A percentile compares a stretch with the other conserved stretches of the same genome.
Conservation (phyloP, 2,113 vertebrate genomes). For the Salvelinus fontinalis region DNA sequence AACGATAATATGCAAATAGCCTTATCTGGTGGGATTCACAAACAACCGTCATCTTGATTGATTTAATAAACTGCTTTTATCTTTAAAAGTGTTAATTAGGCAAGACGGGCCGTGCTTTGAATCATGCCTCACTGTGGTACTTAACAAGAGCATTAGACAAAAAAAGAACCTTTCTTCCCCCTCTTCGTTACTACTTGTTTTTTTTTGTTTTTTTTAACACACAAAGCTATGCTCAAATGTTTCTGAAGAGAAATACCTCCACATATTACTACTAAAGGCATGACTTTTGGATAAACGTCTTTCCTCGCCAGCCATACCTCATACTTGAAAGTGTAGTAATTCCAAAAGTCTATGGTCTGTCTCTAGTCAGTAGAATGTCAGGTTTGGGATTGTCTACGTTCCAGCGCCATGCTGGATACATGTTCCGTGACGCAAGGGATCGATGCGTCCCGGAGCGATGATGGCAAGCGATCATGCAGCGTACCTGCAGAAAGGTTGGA, state of each 20-base stretch:
- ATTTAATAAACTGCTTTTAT: slow-evolving; percentile 99
- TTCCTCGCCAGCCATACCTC: not conserved
- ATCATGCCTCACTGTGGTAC: slow-evolving; percentile 59
- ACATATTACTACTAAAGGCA: slow-evolving; percentile 13
- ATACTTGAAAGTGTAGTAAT: not conserved
- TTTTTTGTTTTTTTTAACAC: slow-evolving; percentile 20
- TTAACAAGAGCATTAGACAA: slow-evolving; percentile 69
- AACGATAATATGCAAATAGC: slow-evolving; percentile 98
- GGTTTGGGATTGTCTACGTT: not conserved
- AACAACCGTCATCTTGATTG: slow-evolving; percentile 98
- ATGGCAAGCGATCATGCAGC: not conserved
- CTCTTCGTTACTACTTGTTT: slow-evolving; percentile 14
- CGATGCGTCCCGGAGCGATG: slow-evolving; percentile 16
- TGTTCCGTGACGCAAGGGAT: slow-evolving; percentile 45
- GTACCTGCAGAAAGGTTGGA: slow-evolving; percentile 19
- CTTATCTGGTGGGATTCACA: slow-evolving; percentile 99
- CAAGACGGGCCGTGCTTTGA: slow-evolving; percentile 87
- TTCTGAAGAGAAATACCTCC: slow-evolving; percentile 23
- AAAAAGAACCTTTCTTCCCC: slow-evolving; percentile 40
- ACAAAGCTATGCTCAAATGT: slow-evolving; percentile 29
- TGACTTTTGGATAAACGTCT: slow-evolving; percentile 12
- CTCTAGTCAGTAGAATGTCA: not conserved
- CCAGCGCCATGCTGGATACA: not conserved
- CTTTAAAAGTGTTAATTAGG: slow-evolving; percentile 99
- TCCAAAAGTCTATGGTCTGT: not conserved